A percentile compares a stretch with the other conserved stretches of the same genome.
These are phyloP conservation scores for Spodoptera picta DNA, from an alignment of 2,888 invertebrate genomes.

Conservation along the genomic window DNA sequence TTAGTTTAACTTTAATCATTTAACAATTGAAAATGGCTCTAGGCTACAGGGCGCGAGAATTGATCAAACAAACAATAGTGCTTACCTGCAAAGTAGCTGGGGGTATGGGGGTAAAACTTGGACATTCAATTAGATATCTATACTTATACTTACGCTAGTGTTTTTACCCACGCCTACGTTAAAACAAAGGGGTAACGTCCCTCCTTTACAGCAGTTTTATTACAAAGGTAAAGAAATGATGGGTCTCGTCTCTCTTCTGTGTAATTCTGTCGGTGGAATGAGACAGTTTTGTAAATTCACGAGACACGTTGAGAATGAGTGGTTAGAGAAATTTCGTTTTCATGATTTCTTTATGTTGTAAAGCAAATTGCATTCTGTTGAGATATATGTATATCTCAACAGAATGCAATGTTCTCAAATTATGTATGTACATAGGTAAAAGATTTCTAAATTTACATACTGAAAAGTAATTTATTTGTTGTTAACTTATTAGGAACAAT, in stretches of 20 bases:
- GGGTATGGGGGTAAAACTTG: conserved; percentile 29
- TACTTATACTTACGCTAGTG: conserved; percentile 3
- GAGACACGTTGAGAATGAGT: not conserved
- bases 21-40: conserved; percentile 62
- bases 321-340: conserved; percentile 3
- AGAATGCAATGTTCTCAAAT: too few species aligned
- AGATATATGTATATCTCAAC: too few species aligned
- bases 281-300: conserved; percentile 12
- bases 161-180: conserved; percentile 8
- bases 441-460: too few species aligned
- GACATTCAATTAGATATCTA: conserved; percentile 54
- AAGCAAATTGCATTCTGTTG: not conserved
- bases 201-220: conserved; percentile 39
- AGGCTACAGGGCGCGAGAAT: conserved; percentile 54
- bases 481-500: too few species aligned
- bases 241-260: conserved; percentile 8
- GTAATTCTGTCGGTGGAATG: conserved; percentile 19
- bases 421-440: too few species aligned
- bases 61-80: conserved; percentile 62
- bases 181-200: conserved; percentile 35
- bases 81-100: conserved; percentile 43
- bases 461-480: too few species aligned
- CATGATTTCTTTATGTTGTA: conserved; percentile 5
- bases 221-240: conserved; percentile 37
- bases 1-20: conserved; percentile 40